phyloP scores from a whole-genome alignment of 2,888 invertebrate genomes.

The Thereva nobilitata region DNA sequence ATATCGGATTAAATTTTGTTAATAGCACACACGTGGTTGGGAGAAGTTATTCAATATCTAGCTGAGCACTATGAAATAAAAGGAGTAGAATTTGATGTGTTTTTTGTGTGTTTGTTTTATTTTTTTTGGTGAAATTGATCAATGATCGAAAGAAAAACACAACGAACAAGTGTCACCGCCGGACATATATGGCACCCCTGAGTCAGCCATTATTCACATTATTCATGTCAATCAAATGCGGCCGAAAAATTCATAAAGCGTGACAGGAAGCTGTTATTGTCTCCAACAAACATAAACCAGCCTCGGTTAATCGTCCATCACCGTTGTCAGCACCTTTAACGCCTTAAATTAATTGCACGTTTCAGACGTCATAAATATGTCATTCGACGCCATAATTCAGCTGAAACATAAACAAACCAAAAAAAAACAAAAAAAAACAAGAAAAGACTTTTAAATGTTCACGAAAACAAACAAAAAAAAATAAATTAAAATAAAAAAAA shows the following conservation, averaged over 20 bases:
- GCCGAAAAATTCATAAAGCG: conserved; percentile 42
- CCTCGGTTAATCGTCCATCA: conserved; percentile 26
- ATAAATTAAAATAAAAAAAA: neutral
- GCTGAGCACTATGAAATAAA: too few species aligned
- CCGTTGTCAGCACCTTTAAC: conserved; percentile 31
- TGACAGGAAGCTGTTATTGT: conserved; percentile 47
- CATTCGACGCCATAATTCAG: conserved; percentile 36
- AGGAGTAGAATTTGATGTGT: too few species aligned
- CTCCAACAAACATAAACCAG: conserved; percentile 33
- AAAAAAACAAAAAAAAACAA: neutral
- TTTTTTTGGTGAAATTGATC: neutral
- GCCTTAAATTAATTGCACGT: conserved; percentile 38
- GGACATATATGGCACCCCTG: conserved; percentile 30
- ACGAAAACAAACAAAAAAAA: neutral
- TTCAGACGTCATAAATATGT: conserved; percentile 42
- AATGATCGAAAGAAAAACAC: conserved; percentile 11
- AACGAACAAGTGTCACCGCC: conserved; percentile 33
- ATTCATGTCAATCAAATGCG: conserved; percentile 31
- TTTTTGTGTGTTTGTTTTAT: too few species aligned
- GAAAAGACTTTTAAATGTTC: neutral
- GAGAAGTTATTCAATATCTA: too few species aligned
- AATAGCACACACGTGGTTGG: too few species aligned
- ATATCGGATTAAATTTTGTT: too few species aligned
- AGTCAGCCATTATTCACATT: conserved; percentile 21
- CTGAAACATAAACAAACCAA: conserved; percentile 11